Evolutionary conservation across 2,113 vertebrate genomes (phyloP), one percentile per base, ranked within the genome.

Genomic region (Forbesichthys papilliferus): DNA sequence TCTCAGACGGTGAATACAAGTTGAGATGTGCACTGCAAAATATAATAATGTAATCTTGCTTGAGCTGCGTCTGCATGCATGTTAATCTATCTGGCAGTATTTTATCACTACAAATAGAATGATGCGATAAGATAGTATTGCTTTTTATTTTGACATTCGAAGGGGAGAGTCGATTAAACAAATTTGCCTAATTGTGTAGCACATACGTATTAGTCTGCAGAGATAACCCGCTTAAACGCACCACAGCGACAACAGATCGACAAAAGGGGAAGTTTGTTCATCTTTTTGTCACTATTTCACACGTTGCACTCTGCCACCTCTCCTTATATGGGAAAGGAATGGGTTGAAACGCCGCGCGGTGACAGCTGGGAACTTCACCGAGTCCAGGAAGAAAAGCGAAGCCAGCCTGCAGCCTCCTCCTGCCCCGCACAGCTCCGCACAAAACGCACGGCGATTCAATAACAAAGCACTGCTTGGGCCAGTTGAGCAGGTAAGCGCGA

Each of bases 301-400:
- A 34, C 51, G 53, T 75, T 69, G 71, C 53, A 14, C 79, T 71
- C 71, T 71, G 64, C 71, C 76, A 85, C 79, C 67, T 66, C 73
- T 80, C 93, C 92, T 91, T 94, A 93, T 94, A 94, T 90, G 93
- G 93, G 75, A 85, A 90, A 88, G 84, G 88, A 92, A 82, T 85
- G 68, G 81, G 79, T 72, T 70, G 81, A 90, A 91, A 82, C 88
- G 72, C 64, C 42, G 89, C 89, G 92, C 91, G 75, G 88, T 84
- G 91, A 66, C 76, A 65, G 84, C 86, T 87, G 92, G 92, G 92
- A 89, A 90, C 86, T 82, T 62, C 55, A 66, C 61, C 66, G 56
- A 52, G 87, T 83, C 86, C 87, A 90, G 93, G 89, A 86, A 78
- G 83, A 73, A 64, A 71, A 71, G 63, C 81, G 73, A 78, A 74